A percentile compares a stretch with the other conserved stretches of the same genome.
Conservation (phyloP, 2,888 invertebrate genomes). For the Nowickia ferox region DNA sequence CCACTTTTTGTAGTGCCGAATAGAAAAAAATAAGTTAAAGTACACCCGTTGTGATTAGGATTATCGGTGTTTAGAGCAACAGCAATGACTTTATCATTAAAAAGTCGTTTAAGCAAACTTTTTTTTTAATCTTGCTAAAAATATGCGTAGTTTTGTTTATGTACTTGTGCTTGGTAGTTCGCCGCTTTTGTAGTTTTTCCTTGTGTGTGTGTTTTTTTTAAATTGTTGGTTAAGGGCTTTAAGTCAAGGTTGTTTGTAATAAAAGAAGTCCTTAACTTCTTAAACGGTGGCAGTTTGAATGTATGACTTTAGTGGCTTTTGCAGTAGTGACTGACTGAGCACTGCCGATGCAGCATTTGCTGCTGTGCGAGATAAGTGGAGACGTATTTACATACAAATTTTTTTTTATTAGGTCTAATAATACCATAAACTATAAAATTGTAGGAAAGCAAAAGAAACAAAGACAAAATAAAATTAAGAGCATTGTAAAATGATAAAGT, state of each 20-base stretch:
- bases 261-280: conserved; percentile 49
- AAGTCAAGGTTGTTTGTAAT: conserved; percentile 63
- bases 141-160: conserved; percentile 29
- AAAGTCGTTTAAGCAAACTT: conserved; percentile 2
- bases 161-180: background rate
- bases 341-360: conserved; percentile 29
- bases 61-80: conserved; percentile 70
- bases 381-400: conserved; percentile 68
- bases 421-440: conserved; percentile 49
- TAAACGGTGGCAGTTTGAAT: background rate
- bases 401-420: conserved; percentile 56
- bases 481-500: conserved; percentile 42
- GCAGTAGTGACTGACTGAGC: conserved; percentile 10
- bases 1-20: background rate
- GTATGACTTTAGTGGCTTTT: conserved; percentile 35
- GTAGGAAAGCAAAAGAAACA: background rate
- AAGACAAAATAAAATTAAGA: conserved; percentile 24
- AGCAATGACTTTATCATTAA: conserved; percentile 72
- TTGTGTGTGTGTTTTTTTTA: background rate
- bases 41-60: conserved; percentile 72
- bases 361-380: conserved; percentile 64
- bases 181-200: conserved; percentile 47
- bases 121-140: conserved; percentile 10
- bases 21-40: conserved; percentile 16
- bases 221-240: conserved; percentile 58